Evolutionary conservation across 2,797 vertebrate species (phyloP), one percentile per base, ranked within the genome.

Genomic region (Malurus splendens): DNA sequence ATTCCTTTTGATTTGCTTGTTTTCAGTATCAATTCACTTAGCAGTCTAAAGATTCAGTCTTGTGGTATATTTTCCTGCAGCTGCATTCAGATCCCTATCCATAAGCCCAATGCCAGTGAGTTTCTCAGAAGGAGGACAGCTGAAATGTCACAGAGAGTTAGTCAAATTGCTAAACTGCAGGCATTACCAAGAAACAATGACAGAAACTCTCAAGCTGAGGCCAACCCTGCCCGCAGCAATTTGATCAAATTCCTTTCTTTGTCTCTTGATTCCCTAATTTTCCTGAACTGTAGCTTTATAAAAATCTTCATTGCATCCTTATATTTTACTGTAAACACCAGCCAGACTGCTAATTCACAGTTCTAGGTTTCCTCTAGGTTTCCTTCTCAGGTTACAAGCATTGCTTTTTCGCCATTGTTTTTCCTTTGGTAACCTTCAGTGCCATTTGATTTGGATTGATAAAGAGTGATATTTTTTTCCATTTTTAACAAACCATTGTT

Each of bases 121-220:
- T 77, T 94, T 82, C 79, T 74, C 72, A 65, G 91, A 44, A 77
- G 70, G 54, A 62, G 64, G 56, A 86, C 28, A 64, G 70, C 19
- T 60, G 87, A 92, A 93, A 95, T 57, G 61, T 66, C 60, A 62
- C 68, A 38, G 59, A 52, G 79, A 60, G 70, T 79, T 87, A 86
- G n/a, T 93, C 82, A 94, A 60, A 91, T 67, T 56, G 84, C 87
- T 92, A 52, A 92, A 78, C 86, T 91, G 57, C 82, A 87, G 71
- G 87, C 79, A 80, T 67, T 87, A 86, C 92, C 64, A 83, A 81
- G 78, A 91, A 82, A 92, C 55, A 92, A 62, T 41, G 72, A 65
- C 41, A 73, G 4, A 78, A 70, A 73, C 67, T 86, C 71, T 32
- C 86, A 55, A 72, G 51, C 67, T 86, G 52, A 62, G 80, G 75